A percentile compares a stretch with the other conserved stretches of the same genome.
Conservation (phyloP, 2,113 vertebrate species). For the Rutilus rutilus region DNA sequence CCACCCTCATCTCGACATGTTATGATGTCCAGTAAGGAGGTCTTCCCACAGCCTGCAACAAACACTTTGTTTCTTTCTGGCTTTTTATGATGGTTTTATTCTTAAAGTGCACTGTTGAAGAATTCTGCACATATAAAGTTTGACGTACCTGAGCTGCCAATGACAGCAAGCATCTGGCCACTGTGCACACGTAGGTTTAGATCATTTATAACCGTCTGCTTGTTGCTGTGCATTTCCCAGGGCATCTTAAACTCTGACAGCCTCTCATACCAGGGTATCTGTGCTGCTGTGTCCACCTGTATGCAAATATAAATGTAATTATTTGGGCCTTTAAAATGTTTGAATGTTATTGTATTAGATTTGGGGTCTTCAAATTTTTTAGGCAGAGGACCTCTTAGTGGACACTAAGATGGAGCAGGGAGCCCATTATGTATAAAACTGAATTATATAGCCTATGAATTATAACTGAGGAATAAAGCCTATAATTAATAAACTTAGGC, state of each 20-base stretch:
- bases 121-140: background rate
- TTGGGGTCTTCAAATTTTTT: background rate
- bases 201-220: conserved; percentile 81
- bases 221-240: conserved; percentile 77
- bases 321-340: background rate
- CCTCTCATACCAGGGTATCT: conserved; percentile 92
- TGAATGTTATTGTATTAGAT: background rate
- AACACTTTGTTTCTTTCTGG: background rate
- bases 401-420: background rate
- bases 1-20: conserved; percentile 87
- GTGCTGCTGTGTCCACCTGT: conserved; percentile 86
- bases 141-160: conserved; percentile 89
- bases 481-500: too few relatives aligned
- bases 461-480: too few relatives aligned
- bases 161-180: conserved; percentile 94
- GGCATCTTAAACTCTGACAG: conserved; percentile 87
- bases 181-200: conserved; percentile 88
- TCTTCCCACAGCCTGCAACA: conserved; percentile 85
- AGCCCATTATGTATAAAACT: too few relatives aligned
- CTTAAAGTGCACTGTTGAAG: background rate
- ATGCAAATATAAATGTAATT: conserved; percentile 1
- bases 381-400: background rate
- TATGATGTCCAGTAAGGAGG: conserved; percentile 90
- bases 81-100: background rate
- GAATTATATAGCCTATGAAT: too few relatives aligned